Evolutionary conservation across 2,797 vertebrate genomes (phyloP), one percentile per base, ranked within the genome.

Genomic region (Myotis myotis): DNA sequence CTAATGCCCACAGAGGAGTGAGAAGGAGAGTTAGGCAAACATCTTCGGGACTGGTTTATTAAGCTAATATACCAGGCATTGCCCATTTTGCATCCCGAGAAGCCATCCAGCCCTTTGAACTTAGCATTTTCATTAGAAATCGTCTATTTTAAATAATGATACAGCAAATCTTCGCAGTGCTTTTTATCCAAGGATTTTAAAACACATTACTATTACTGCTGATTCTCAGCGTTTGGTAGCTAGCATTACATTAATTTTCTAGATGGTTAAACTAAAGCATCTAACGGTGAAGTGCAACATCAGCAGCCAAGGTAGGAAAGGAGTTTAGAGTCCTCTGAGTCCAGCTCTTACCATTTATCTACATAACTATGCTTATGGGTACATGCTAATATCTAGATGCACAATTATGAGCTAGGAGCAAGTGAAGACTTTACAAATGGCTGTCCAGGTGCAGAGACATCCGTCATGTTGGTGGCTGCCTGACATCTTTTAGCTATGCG

Each of bases 51-150:
- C 89, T 53, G 72, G 83, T 89, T 96, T 92, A 96, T 97, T 95
- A 96, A 89, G 92, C 72, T 75, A 95, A 95, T 93, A 94, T 93
- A 87, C 85, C 62, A 86, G 83, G 74, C 80, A 85, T 72, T 93
- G 95, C 88, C 95, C 92, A 94, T 96, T 96, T 92, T 94, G 95
- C 87, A 96, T 95, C 94, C 89, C 3, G 80, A 96, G 93, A 95
- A 91, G 85, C 68, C 89, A 95, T 95, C 92, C 83, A 88, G 74
- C 79, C 87, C 93, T 97, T 97, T 95, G 95, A 96, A 96, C 95
- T 96, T 89, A 94, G 55, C 91, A 87, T 96, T 96, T 96, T 95
- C 92, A 97, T 96, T 96, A 97, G 95, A 95, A 97, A 87, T 72
- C 79, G 91, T 94, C 86, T 93, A 96, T 96, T 97, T 96, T 95